These are phyloP conservation scores for Latrodectus elegans DNA, from an alignment of 2,888 invertebrate species.

Conservation along the genomic window DNA sequence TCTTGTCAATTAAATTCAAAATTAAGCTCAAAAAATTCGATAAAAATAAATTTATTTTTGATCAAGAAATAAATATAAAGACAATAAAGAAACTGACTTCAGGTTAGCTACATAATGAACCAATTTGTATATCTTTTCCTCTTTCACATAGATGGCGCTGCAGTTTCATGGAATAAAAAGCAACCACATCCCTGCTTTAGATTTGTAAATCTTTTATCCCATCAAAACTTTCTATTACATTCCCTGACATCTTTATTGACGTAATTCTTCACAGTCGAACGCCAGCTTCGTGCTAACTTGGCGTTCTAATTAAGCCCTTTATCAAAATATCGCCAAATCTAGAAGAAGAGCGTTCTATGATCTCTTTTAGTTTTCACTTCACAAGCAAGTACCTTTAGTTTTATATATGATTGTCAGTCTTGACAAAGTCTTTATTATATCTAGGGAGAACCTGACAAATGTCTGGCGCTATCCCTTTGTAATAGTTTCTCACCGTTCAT, in stretches of 20 bases:
- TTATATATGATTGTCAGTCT: constrained; percentile 55
- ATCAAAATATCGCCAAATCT: constrained; percentile 63
- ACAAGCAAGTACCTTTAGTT: constrained; percentile 51
- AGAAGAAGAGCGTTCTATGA: constrained; percentile 10
- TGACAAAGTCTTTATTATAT: constrained; percentile 64
- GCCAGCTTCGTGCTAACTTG: constrained; percentile 41
- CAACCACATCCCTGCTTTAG: constrained; percentile 37
- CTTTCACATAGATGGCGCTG: constrained; percentile 32
- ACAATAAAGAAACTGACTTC: too few species aligned
- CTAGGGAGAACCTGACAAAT: constrained; percentile 55
- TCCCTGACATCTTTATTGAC: constrained; percentile 69
- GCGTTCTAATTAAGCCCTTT: constrained; percentile 69
- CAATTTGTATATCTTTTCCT: neutral
- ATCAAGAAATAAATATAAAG: too few species aligned
- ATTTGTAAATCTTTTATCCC: constrained; percentile 53
- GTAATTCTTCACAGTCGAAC: constrained; percentile 67
- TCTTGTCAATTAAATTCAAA: too few species aligned
- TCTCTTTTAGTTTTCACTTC: constrained; percentile 58
- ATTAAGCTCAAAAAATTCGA: too few species aligned
- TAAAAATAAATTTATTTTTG: too few species aligned
- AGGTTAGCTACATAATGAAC: too few species aligned
- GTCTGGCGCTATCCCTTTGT: constrained; percentile 45
- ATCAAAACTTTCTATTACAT: constrained; percentile 60
- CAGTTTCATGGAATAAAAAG: neutral
- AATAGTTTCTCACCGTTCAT: constrained; percentile 25